A percentile compares a stretch with the other conserved stretches of the same genome.
These are phyloP conservation scores for Xerus inauris DNA, from an alignment of 2,113 vertebrate species.

Conservation along the genomic window DNA sequence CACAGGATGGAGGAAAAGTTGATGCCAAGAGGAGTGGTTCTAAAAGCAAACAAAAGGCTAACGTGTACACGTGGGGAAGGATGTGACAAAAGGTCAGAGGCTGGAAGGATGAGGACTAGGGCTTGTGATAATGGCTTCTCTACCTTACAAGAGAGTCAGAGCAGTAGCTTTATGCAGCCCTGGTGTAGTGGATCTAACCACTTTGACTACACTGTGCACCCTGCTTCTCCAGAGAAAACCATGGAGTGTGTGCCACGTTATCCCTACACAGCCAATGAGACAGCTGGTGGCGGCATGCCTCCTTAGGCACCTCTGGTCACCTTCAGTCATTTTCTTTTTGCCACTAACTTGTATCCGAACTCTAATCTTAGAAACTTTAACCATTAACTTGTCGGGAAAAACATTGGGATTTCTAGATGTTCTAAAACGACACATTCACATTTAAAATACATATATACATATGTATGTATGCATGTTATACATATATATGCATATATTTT, in stretches of 20 bases:
- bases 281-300: background rate
- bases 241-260: accelerated
- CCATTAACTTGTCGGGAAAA: background rate
- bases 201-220: background rate
- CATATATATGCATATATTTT: background rate
- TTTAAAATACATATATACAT: background rate
- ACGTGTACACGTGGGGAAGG: background rate
- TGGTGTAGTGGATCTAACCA: background rate
- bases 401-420: background rate
- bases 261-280: background rate
- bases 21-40: background rate
- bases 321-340: background rate
- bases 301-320: background rate
- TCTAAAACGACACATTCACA: background rate
- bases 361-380: background rate
- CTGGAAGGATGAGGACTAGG: background rate
- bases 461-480: no score
- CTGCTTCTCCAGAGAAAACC: background rate
- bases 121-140: background rate
- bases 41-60: background rate
- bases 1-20: background rate
- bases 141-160: background rate
- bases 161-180: background rate
- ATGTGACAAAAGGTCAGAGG: background rate
- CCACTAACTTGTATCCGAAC: background rate